Evolutionary conservation across 2,888 invertebrate species (phyloP).

Genomic region (Synanthedon andrenaeformis): DNA sequence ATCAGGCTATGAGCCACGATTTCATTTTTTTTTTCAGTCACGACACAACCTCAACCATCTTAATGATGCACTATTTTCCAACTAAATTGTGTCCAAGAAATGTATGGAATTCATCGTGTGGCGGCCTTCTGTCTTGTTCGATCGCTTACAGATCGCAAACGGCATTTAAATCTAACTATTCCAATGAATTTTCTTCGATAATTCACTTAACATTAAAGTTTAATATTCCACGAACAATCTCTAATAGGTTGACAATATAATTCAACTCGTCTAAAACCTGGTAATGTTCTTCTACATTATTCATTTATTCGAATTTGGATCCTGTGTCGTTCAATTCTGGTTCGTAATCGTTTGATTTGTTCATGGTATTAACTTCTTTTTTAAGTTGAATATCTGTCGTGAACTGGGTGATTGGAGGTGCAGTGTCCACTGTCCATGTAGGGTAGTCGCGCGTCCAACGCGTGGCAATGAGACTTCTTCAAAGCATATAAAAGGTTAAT

Average conservation of each 20-base stretch:
- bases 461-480: constrained; percentile 43
- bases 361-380: constrained; percentile 6
- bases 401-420: constrained; percentile 10
- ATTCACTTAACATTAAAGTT: constrained; percentile 8
- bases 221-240: constrained; percentile 6
- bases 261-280: constrained; percentile 14
- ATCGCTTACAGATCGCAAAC: constrained; percentile 13
- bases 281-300: constrained; percentile 8
- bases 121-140: constrained; percentile 27
- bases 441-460: constrained; percentile 42
- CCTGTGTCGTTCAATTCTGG: constrained; percentile 14
- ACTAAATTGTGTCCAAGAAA: constrained; percentile 32
- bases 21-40: constrained; percentile 29
- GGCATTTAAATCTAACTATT: constrained; percentile 11
- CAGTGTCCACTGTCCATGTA: constrained; percentile 27
- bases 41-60: constrained; percentile 29
- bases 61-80: constrained; percentile 48
- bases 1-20: constrained; percentile 13
- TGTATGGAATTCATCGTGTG: constrained; percentile 31
- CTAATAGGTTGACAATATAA: constrained; percentile 21
- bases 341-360: constrained; percentile 7
- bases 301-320: constrained; percentile 8
- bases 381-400: constrained; percentile 7
- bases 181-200: constrained; percentile 7
- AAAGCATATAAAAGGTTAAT: constrained; percentile 49